Conservation (phyloP, 2,113 vertebrate species). For the Oncorhynchus masou region DNA sequence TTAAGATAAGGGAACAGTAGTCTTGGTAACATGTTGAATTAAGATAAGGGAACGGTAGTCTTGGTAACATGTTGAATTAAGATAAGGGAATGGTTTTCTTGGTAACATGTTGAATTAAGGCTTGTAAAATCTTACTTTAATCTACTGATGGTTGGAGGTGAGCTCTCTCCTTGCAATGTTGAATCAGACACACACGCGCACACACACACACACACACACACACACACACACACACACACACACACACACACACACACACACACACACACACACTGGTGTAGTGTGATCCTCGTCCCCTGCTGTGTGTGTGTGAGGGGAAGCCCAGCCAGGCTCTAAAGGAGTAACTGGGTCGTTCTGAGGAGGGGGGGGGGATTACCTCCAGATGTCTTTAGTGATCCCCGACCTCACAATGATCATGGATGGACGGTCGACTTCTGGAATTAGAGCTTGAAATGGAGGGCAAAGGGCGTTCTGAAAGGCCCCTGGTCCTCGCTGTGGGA, state of each 20-base stretch:
- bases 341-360: conserved; percentile 39
- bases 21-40: too few species aligned
- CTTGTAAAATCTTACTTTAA: too few species aligned
- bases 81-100: too few species aligned
- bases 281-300: conserved; percentile 23
- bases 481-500: conserved; percentile 15
- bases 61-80: too few species aligned
- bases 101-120: too few species aligned
- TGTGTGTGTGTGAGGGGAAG: conserved; percentile 25
- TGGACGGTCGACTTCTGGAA: conserved; percentile 49
- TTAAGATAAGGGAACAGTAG: too few species aligned
- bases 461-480: conserved; percentile 59
- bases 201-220: conserved; percentile 3
- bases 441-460: conserved; percentile 64
- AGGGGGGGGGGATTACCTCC: conserved; percentile 42
- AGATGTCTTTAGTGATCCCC: conserved; percentile 60
- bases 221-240: too few species aligned
- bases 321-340: conserved; percentile 6
- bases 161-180: too few species aligned
- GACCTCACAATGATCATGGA: conserved; percentile 61
- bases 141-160: too few species aligned
- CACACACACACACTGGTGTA: background rate
- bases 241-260: conserved; percentile 1
- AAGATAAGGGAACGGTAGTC: too few species aligned
- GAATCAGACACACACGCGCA: background rate